Conservation (phyloP, 2,113 vertebrate genomes). For the Podarcis cretensis region DNA sequence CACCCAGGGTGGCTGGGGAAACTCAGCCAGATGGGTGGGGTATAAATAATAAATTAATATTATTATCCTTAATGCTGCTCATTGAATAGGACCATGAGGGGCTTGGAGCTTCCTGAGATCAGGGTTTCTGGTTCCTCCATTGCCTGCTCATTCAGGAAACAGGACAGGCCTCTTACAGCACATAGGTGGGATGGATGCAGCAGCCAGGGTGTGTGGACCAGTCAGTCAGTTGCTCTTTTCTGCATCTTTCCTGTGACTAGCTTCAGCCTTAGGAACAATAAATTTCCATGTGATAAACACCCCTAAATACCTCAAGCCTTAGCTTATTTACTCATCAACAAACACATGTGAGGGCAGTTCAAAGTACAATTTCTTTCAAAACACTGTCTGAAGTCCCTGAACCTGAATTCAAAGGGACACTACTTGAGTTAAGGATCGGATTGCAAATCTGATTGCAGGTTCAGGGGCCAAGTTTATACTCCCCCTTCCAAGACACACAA, state of each 20-base stretch:
- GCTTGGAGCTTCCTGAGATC: too few relatives aligned
- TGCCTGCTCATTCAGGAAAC: too few relatives aligned
- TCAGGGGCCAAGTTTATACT: conserved; percentile 12
- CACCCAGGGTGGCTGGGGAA: too few relatives aligned
- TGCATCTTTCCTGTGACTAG: neutral
- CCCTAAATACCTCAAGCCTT: neutral
- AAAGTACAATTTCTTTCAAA: conserved; percentile 18
- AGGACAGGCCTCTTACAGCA: too few relatives aligned
- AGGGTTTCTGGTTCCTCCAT: too few relatives aligned
- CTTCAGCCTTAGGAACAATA: neutral
- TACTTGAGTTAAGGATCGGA: neutral
- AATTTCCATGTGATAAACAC: conserved; percentile 2
- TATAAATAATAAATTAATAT: too few relatives aligned
- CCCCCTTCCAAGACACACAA: conserved; percentile 12
- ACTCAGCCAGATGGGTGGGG: too few relatives aligned
- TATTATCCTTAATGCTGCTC: too few relatives aligned
- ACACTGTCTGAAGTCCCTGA: neutral
- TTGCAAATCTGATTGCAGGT: conserved; percentile 5
- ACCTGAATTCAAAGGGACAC: neutral
- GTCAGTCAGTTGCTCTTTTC: neutral
- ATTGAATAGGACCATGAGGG: too few relatives aligned
- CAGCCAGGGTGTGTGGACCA: too few relatives aligned
- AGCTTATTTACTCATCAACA: neutral
- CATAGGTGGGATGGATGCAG: too few relatives aligned
- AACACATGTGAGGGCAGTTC: conserved; percentile 9